These are phyloP conservation scores for Trachelus tabidus DNA, from an alignment of 2,888 invertebrate genomes.

Conservation along the genomic window DNA sequence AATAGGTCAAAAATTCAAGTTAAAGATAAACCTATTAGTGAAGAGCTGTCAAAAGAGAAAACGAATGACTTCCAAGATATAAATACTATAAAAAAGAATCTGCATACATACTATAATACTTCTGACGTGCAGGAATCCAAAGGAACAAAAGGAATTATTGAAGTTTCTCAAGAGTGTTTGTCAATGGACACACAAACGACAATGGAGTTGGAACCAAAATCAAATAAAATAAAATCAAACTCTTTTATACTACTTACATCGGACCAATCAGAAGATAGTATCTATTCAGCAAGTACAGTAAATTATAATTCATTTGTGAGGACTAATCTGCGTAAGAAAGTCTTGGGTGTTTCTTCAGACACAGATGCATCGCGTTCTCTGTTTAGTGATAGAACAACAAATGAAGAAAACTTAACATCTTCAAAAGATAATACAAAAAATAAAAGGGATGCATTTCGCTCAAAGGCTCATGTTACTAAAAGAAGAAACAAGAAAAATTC, in stretches of 20 bases:
- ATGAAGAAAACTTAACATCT: not conserved
- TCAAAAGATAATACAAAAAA: not conserved
- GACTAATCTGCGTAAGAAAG: not conserved
- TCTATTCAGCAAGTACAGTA: not conserved
- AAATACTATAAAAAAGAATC: not conserved
- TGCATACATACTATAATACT: not conserved
- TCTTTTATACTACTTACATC: not conserved
- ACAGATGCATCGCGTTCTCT: not conserved
- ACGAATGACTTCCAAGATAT: not conserved
- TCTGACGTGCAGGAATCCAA: not conserved
- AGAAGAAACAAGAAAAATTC: not conserved
- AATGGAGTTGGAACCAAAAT: not conserved
- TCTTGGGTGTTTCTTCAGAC: slow-evolving; percentile 3
- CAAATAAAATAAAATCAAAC: slow-evolving; percentile 1
- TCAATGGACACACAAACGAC: not conserved
- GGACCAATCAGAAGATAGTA: not conserved
- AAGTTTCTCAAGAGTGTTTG: not conserved
- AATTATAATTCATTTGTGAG: not conserved
- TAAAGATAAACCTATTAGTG: not conserved
- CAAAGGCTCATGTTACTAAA: not conserved
- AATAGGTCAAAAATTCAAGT: not conserved
- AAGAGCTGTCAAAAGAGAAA: not conserved
- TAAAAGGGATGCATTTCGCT: not conserved
- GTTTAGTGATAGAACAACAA: not conserved
- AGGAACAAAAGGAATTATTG: not conserved